phyloP scores from a whole-genome alignment of 2,888 invertebrate genomes.

The Epinotia nisella region DNA sequence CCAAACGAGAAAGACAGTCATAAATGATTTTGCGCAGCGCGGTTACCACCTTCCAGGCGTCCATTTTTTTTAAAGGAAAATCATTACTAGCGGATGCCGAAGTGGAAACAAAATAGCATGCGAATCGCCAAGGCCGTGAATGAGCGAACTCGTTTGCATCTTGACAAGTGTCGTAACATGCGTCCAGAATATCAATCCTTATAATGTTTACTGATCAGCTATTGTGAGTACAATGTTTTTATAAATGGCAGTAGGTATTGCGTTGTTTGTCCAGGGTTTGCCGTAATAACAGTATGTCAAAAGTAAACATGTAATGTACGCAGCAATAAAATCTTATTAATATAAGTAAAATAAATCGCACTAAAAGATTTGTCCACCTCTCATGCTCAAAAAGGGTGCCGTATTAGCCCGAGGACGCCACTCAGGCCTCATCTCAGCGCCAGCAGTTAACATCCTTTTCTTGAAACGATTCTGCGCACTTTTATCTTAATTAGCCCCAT shows the following conservation, averaged over 20 bases:
- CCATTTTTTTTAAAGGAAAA: conserved; percentile 1
- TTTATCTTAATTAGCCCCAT: too few species aligned
- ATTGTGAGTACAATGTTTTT: conserved; percentile 18
- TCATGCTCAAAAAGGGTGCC: too few species aligned
- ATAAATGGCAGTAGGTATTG: background rate
- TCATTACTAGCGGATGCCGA: background rate
- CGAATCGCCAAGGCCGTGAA: conserved; percentile 20
- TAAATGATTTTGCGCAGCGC: too few species aligned
- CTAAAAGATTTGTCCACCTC: too few species aligned
- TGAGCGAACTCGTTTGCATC: conserved; percentile 25
- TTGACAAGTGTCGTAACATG: conserved; percentile 6
- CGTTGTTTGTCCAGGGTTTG: background rate
- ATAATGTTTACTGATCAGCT: conserved; percentile 27
- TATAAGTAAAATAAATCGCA: too few species aligned
- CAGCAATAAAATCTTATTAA: too few species aligned
- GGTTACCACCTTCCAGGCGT: too few species aligned
- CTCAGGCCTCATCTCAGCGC: too few species aligned
- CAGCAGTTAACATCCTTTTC: too few species aligned
- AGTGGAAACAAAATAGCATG: conserved; percentile 14
- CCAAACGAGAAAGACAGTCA: too few species aligned
- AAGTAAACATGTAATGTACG: background rate
- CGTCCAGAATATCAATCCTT: conserved; percentile 23
- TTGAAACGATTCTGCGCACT: too few species aligned
- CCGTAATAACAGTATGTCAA: background rate
- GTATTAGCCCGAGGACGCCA: too few species aligned